Conservation (phyloP, 2,888 invertebrate genomes). For the Torymus texanus region DNA sequence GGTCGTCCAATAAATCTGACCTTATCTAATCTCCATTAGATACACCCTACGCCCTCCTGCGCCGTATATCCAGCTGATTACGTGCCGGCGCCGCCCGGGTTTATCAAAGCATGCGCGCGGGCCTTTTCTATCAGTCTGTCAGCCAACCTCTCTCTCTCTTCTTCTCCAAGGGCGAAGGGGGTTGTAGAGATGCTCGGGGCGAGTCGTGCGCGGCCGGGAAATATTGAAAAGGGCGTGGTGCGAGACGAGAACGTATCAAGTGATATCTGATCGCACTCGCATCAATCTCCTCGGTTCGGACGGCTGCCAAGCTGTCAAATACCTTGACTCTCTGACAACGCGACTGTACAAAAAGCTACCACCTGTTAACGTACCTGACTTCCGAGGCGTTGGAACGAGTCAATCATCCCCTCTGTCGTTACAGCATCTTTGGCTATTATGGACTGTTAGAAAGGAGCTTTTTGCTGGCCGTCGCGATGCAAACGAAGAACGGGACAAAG, state of each 20-base stretch:
- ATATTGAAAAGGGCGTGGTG: slow-evolving; percentile 46
- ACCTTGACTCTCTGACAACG: too few species aligned
- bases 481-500: too few species aligned
- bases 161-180: neutral
- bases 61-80: too few species aligned
- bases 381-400: too few species aligned
- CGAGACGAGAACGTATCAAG: neutral
- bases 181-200: neutral
- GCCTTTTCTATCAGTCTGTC: too few species aligned
- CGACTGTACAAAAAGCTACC: slow-evolving; percentile 3
- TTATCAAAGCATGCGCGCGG: too few species aligned
- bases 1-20: slow-evolving; percentile 19
- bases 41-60: neutral
- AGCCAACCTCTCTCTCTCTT: neutral
- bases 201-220: neutral
- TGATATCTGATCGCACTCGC: slow-evolving; percentile 52
- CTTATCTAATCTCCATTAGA: slow-evolving; percentile 41
- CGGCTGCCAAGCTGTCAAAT: too few species aligned
- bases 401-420: neutral
- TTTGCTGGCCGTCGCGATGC: too few species aligned
- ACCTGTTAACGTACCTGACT: slow-evolving; percentile 25
- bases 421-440: too few species aligned
- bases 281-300: slow-evolving; percentile 55
- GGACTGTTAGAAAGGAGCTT: too few species aligned
- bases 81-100: too few species aligned